A percentile compares a stretch with the other conserved stretches of the same genome.
Conservation (phyloP, 2,888 invertebrate species). For the Omphaloscelis lunosa region DNA sequence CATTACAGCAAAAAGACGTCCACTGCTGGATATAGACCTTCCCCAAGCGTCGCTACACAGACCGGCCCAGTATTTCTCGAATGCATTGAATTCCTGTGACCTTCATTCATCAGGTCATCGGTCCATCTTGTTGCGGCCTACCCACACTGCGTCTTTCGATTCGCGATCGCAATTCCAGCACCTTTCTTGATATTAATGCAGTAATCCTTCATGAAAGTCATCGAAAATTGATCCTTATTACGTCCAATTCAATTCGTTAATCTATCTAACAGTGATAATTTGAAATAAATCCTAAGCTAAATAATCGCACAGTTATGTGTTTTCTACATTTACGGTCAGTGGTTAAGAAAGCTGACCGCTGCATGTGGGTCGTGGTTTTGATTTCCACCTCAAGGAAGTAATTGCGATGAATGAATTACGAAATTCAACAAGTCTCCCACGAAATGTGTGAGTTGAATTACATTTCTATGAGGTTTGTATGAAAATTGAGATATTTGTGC, state of each 20-base stretch:
- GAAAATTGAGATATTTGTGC: constrained; percentile 43
- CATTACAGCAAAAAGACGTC: background rate
- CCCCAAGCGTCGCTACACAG: background rate
- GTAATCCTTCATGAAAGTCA: background rate
- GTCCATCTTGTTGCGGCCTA: background rate
- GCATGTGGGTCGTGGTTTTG: constrained; percentile 72
- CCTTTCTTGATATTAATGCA: background rate
- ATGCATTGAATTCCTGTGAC: background rate
- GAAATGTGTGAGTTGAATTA: constrained; percentile 55
- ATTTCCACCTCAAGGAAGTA: constrained; percentile 70
- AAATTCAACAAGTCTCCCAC: constrained; percentile 63
- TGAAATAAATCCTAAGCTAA: constrained; percentile 35
- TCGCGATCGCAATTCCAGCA: background rate
- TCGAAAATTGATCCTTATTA: background rate
- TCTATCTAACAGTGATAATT: background rate
- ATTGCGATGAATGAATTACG: constrained; percentile 63
- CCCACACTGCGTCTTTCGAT: background rate
- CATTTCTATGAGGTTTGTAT: constrained; percentile 53
- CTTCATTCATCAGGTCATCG: background rate
- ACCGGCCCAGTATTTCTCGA: no score
- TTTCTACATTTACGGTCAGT: constrained; percentile 66
- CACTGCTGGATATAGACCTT: fast-evolving
- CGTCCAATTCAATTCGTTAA: background rate
- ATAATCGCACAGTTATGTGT: constrained; percentile 37
- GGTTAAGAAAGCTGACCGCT: constrained; percentile 74